Evolutionary conservation across 2,888 invertebrate genomes (phyloP).

Genomic region (Lithophane ornitopus): DNA sequence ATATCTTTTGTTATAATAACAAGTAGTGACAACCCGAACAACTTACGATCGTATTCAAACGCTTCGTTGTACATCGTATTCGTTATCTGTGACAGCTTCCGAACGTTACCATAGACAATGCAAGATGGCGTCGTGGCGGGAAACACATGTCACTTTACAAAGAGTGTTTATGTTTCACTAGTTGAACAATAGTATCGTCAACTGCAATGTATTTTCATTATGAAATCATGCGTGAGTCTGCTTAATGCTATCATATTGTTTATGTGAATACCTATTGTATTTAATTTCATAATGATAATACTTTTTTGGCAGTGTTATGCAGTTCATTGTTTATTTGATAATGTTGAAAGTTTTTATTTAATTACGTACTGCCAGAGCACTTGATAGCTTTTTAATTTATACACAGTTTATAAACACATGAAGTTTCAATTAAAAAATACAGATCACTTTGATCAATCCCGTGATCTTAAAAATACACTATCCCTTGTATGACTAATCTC

Average conservation of each 20-base stretch:
- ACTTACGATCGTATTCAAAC: constrained; percentile 89
- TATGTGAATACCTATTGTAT: not conserved
- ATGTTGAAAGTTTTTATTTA: not conserved
- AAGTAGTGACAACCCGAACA: constrained; percentile 37
- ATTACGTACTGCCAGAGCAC: too few relatives aligned
- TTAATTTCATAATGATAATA: not conserved
- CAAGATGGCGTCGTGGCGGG: constrained; percentile 76
- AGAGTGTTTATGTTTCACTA: constrained; percentile 42
- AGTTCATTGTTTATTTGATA: not conserved
- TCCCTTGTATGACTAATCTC: not conserved
- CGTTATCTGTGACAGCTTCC: constrained; percentile 72
- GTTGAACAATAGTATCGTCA: not conserved
- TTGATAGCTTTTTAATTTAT: not conserved
- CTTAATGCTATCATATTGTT: not conserved
- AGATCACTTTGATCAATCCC: not conserved
- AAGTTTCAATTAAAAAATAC: not conserved
- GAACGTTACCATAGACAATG: constrained; percentile 68
- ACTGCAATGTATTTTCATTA: not conserved
- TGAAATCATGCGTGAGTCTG: not conserved
- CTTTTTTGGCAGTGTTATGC: not conserved
- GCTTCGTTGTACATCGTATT: constrained; percentile 86
- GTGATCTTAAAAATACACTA: constrained; percentile 8
- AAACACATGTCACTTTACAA: constrained; percentile 69
- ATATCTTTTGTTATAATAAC: not conserved
- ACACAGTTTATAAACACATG: not conserved